Percentiles rank a stretch among this genome's conserved stretches.
These are phyloP conservation scores for Hypotaenidia philippensis DNA, from an alignment of 2,797 vertebrate genomes.

Conservation along the genomic window DNA sequence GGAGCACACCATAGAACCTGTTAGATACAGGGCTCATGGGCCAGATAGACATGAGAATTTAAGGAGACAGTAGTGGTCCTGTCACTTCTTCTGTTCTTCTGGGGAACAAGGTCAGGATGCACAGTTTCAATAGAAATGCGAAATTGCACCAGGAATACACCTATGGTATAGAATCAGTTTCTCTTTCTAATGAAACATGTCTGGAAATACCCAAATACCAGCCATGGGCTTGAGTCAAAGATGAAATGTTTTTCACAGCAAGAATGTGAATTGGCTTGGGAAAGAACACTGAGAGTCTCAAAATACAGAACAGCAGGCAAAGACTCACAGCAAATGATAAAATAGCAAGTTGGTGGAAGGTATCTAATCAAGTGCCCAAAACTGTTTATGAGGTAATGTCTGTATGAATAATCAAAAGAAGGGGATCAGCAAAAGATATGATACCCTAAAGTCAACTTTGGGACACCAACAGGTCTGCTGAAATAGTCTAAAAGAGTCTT, in stretches of 20 bases:
- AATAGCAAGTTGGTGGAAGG: neutral
- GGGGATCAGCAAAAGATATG: neutral
- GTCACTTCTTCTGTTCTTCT: neutral
- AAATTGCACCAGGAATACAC: neutral
- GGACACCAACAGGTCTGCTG: neutral
- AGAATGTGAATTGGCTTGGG: neutral
- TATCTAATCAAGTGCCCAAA: conserved; percentile 41
- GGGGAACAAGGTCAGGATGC: neutral
- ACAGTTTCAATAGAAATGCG: neutral
- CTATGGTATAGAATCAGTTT: neutral
- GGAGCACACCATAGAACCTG: neutral
- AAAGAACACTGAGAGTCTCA: neutral
- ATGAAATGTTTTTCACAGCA: neutral
- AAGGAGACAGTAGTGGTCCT: neutral
- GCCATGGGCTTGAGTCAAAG: neutral
- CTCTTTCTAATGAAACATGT: neutral
- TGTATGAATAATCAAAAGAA: conserved; percentile 36
- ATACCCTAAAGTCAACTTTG: neutral
- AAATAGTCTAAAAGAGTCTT: neutral
- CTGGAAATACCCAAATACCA: neutral
- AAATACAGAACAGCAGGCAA: neutral
- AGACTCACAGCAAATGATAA: neutral
- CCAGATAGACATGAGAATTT: neutral
- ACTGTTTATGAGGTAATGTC: conserved; percentile 58
- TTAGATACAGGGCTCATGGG: neutral